Evolutionary conservation across 2,797 vertebrate species (phyloP), one percentile per base, ranked within the genome.

Genomic region (Periparus ater): DNA sequence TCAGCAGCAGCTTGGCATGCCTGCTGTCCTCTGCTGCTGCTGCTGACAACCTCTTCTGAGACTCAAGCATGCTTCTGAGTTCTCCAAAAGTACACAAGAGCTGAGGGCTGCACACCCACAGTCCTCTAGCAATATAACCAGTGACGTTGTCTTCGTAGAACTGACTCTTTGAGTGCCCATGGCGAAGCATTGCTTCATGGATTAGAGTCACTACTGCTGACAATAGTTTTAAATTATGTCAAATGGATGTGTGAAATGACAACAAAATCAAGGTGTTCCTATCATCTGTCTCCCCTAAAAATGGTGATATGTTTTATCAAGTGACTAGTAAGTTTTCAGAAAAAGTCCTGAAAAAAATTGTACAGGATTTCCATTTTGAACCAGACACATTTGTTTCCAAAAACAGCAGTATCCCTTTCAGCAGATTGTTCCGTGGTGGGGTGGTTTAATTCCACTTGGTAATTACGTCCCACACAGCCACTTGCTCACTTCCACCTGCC

Each of bases 291-390:
- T 51, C 13, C 6, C 30, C 25, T 60, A 36, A 78, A 74, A 74
- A 6, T 6, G 34, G 5, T 0, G 1, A 14, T 38, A 36, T 34
- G 4, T 3, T 36, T 48, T 48, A 63, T 34, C 22, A 44, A 57
- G 20, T 57, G 38, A 57, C 22, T 36, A 53, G 13, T 50, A 40
- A 38, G 4, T 84, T 91, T 90, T 73, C 25, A 65, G n/a, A 53
- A 85, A 57, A 83, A 21, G 9, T 63, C 29, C 30, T 58, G 38
- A 68, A 85, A 66, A 55, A 15, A 9, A n/a, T 4, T 13, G 17
- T 29, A 34, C 25, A 67, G 12, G 3, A 23, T 83, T 91, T 89
- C 11, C 5, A 36, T 88, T 89, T 92, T 71, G 61, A 87, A 76
- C 11, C 17, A 82, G 51, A 44, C 10, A 25, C 1, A 15, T 20